Evolutionary conservation across 1,140 invertebrate genomes (phyloP).

Genomic region (Apolygus lucorum): DNA sequence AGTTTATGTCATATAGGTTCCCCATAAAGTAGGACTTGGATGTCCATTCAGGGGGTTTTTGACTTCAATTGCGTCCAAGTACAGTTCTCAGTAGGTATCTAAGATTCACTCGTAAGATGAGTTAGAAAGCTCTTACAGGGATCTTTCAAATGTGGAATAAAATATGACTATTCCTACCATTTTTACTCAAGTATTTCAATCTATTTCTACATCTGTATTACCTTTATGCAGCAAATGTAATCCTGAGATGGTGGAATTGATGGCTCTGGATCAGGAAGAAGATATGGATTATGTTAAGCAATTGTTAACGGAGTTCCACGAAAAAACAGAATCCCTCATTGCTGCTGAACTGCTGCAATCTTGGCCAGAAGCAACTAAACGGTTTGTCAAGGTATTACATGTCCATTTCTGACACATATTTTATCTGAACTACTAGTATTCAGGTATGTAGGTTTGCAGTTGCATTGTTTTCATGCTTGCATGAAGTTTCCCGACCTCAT

Average conservation of each 20-base stretch:
- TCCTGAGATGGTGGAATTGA: conserved; percentile 78
- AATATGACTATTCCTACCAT: background rate
- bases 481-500: background rate
- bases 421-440: background rate
- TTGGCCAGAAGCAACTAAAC: conserved; percentile 68
- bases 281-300: conserved; percentile 73
- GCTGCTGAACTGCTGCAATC: conserved; percentile 68
- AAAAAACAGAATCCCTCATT: conserved; percentile 82
- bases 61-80: no score
- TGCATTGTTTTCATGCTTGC: no score
- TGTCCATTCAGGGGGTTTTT: no score
- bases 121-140: no score
- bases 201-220: background rate
- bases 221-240: conserved; percentile 67
- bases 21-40: no score
- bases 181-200: background rate
- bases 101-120: no score
- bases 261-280: conserved; percentile 65
- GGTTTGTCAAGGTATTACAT: conserved; percentile 72
- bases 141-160: no score
- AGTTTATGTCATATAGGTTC: no score
- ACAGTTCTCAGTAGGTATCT: no score
- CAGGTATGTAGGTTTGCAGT: no score
- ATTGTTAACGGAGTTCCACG: conserved; percentile 76
- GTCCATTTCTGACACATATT: background rate